Conservation (phyloP, 2,888 invertebrate species). For the Habroteleia sp. region DNA sequence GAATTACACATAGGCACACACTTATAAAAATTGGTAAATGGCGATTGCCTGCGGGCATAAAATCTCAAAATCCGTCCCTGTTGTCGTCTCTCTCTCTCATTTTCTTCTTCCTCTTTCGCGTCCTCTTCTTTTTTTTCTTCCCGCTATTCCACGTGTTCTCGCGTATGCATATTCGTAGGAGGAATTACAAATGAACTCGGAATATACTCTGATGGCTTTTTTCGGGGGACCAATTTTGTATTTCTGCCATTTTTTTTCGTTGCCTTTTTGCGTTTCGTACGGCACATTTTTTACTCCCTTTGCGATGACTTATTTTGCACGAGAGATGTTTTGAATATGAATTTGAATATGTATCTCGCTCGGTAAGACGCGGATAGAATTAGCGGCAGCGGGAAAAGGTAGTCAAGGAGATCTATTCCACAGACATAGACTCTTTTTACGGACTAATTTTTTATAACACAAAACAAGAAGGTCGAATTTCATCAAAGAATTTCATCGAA, state of each 20-base stretch:
- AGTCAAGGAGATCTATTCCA: slow-evolving; percentile 1
- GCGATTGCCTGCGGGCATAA: too few relatives aligned
- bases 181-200: slow-evolving; percentile 60
- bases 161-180: slow-evolving; percentile 58
- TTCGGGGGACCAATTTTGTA: slow-evolving; percentile 31
- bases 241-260: slow-evolving; percentile 2
- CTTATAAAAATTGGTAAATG: too few relatives aligned
- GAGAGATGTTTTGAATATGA: slow-evolving; percentile 44
- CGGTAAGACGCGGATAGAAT: slow-evolving; percentile 35
- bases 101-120: slow-evolving; percentile 27
- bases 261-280: slow-evolving; percentile 1
- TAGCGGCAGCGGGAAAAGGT: slow-evolving; percentile 22
- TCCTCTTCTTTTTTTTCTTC: slow-evolving; percentile 18
- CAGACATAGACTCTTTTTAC: neutral
- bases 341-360: slow-evolving; percentile 43
- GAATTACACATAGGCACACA: too few relatives aligned
- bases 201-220: slow-evolving; percentile 40
- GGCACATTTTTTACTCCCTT: slow-evolving; percentile 6
- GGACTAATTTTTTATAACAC: neutral
- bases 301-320: slow-evolving; percentile 45
- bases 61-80: slow-evolving; percentile 3
- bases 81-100: neutral
- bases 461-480: neutral
- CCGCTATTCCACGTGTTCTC: slow-evolving; percentile 38
- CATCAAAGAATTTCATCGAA: neutral